Percentiles rank a stretch among this genome's conserved stretches.
Evolutionary conservation across 1,140 invertebrate species (phyloP).

Genomic region (Bombyx mori): ASM3026992v2 NC_085118.1:7802501-7803000

Average conservation of each 20-base stretch:
- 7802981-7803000: slow-evolving; percentile 60
- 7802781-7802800: slow-evolving; percentile 67
- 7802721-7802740: slow-evolving; percentile 43
- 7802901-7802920: slow-evolving; percentile 37
- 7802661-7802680: slow-evolving; percentile 69
- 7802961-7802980: slow-evolving; percentile 50
- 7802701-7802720: slow-evolving; percentile 57
- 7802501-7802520: neutral
- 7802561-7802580: slow-evolving; percentile 66
- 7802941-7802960: slow-evolving; percentile 30
- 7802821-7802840: slow-evolving; percentile 63
- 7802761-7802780: slow-evolving; percentile 63
- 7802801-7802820: slow-evolving; percentile 59
- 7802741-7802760: slow-evolving; percentile 44
- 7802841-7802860: slow-evolving; percentile 39
- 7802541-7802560: slow-evolving; percentile 32
- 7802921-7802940: slow-evolving; percentile 29
- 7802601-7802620: slow-evolving; percentile 71
- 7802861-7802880: slow-evolving; percentile 23
- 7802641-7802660: slow-evolving; percentile 62
- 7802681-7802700: slow-evolving; percentile 70
- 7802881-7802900: slow-evolving; percentile 29
- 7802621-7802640: slow-evolving; percentile 62
- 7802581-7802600: slow-evolving; percentile 67
- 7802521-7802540: slow-evolving; percentile 19